A percentile compares a stretch with the other conserved stretches of the same genome.
Evolutionary conservation across 2,797 vertebrate genomes (phyloP).

Genomic region (Eleutherodactylus coqui): DNA sequence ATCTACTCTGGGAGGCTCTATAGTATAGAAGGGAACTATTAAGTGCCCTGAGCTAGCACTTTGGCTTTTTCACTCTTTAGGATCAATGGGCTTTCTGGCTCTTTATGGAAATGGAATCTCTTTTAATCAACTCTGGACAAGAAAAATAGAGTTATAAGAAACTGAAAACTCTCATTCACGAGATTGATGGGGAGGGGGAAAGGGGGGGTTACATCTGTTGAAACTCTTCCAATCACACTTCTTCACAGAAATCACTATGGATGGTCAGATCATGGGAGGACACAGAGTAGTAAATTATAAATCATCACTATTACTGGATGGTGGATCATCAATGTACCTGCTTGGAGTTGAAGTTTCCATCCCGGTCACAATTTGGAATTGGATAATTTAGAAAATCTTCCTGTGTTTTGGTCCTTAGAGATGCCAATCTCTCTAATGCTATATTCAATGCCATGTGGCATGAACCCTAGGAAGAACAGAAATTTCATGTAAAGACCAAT

Average conservation of each 20-base stretch:
- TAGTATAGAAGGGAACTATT: no score
- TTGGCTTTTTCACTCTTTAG: no score
- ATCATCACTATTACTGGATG: not conserved
- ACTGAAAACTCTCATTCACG: no score
- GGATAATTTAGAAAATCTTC: constrained; percentile 91
- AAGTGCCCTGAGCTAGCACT: no score
- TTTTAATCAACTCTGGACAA: no score
- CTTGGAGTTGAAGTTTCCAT: constrained; percentile 91
- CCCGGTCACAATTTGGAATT: constrained; percentile 94
- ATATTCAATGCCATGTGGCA: constrained; percentile 90
- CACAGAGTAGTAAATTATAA: not conserved
- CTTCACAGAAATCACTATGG: no score
- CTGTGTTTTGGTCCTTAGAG: constrained; percentile 86
- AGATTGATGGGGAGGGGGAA: no score
- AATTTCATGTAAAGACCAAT: not conserved
- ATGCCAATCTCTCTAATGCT: constrained; percentile 85
- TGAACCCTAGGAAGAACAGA: constrained; percentile 77
- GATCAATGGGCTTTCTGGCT: no score
- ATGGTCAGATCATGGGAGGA: not conserved
- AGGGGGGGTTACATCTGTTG: not conserved
- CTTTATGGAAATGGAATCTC: no score
- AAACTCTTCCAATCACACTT: not conserved
- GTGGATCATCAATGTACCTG: constrained; percentile 77
- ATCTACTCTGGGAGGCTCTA: no score
- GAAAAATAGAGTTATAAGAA: no score